These are phyloP conservation scores for Danio aesculapii DNA, from an alignment of 2,797 vertebrate species.

Conservation along the genomic window DNA sequence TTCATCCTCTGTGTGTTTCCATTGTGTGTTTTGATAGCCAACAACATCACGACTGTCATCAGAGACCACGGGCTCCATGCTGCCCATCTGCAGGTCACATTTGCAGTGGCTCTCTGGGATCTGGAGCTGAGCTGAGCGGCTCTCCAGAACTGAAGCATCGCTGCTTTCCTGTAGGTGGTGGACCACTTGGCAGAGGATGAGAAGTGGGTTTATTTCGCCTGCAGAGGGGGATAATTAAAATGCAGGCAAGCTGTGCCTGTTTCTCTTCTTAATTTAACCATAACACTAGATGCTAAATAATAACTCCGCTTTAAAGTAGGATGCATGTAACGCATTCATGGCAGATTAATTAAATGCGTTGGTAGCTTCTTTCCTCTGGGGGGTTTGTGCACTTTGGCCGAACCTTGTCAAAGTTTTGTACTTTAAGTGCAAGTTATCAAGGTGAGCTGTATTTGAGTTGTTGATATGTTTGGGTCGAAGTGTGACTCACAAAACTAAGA, in stretches of 20 bases:
- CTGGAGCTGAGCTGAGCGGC: slow-evolving; percentile 54
- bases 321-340: slow-evolving; percentile 75
- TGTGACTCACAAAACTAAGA: slow-evolving; percentile 1
- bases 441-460: background rate
- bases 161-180: slow-evolving; percentile 72
- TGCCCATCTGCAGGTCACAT: slow-evolving; percentile 57
- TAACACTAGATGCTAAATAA: slow-evolving; percentile 77
- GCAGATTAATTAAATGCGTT: slow-evolving; percentile 77
- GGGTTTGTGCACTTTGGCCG: slow-evolving; percentile 71
- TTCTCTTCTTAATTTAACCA: slow-evolving; percentile 80
- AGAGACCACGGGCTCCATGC: slow-evolving; percentile 30
- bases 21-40: slow-evolving; percentile 13
- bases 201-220: slow-evolving; percentile 71
- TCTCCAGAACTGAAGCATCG: slow-evolving; percentile 60
- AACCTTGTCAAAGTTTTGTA: slow-evolving; percentile 65
- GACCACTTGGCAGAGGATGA: slow-evolving; percentile 77
- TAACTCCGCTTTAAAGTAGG: slow-evolving; percentile 72
- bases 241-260: slow-evolving; percentile 74
- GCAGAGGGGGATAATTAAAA: slow-evolving; percentile 81
- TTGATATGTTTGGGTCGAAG: slow-evolving; percentile 51
- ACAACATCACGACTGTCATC: slow-evolving; percentile 31
- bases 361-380: slow-evolving; percentile 72
- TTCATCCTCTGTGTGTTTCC: slow-evolving; percentile 31
- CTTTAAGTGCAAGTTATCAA: slow-evolving; percentile 16
- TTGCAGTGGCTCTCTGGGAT: slow-evolving; percentile 54